Conservation (phyloP, 2,888 invertebrate genomes). For the Diplolepis rosae region DNA sequence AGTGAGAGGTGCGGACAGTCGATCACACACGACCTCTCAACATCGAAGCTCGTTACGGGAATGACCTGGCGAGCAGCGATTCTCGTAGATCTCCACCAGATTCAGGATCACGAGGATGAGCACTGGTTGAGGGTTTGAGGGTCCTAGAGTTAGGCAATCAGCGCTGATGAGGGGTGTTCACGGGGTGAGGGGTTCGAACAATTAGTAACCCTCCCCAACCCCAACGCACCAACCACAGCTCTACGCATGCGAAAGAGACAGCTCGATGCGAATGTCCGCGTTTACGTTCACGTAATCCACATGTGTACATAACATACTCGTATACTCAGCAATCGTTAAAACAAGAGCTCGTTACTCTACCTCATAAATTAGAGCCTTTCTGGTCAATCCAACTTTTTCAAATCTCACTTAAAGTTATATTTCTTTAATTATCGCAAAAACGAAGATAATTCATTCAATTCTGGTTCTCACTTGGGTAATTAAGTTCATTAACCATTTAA, state of each 20-base stretch:
- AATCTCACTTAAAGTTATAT: not conserved
- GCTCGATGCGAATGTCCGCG: constrained; percentile 47
- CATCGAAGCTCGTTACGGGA: constrained; percentile 18
- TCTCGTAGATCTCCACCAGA: constrained; percentile 26
- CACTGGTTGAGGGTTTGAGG: constrained; percentile 60
- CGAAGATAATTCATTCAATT: too few species aligned
- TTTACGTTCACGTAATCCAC: constrained; percentile 46
- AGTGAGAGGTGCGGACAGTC: not conserved
- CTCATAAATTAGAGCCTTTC: constrained; percentile 11
- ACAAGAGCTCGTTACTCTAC: constrained; percentile 22
- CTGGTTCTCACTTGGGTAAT: too few species aligned
- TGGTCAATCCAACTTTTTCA: not conserved
- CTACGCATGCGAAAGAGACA: constrained; percentile 63
- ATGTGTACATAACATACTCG: not conserved
- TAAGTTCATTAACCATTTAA: too few species aligned
- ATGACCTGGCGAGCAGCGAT: constrained; percentile 15
- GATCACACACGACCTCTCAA: constrained; percentile 3
- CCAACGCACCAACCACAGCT: constrained; percentile 54
- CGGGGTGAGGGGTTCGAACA: constrained; percentile 66
- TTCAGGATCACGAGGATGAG: constrained; percentile 54
- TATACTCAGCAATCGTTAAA: constrained; percentile 11
- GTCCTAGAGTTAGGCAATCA: constrained; percentile 73
- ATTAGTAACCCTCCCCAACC: constrained; percentile 63
- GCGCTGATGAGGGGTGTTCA: constrained; percentile 70
- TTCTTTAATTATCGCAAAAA: too few species aligned